Conservation (phyloP, 2,888 invertebrate species). For the Lepas anatifera region DNA sequence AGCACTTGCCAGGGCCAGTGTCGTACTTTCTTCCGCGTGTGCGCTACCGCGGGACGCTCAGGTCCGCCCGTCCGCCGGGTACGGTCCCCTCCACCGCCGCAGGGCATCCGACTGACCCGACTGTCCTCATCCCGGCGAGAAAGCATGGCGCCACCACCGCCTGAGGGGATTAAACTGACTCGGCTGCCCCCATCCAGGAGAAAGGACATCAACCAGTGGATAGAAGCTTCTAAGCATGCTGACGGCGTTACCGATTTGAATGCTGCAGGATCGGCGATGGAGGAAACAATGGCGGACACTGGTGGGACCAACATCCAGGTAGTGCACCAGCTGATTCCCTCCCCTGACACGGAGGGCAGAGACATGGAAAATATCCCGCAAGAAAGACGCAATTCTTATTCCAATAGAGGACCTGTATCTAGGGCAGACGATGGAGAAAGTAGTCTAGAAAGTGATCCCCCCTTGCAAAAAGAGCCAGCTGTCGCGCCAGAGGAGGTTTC, state of each 20-base stretch:
- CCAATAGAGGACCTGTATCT: no score
- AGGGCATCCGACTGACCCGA: constrained; percentile 9
- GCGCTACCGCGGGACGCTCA: constrained; percentile 6
- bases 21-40: constrained; percentile 24
- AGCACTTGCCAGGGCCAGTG: constrained; percentile 21
- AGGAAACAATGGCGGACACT: neutral
- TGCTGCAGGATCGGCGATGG: neutral
- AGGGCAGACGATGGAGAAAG: neutral
- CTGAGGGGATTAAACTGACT: neutral
- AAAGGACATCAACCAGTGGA: neutral
- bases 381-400: neutral
- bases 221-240: neutral
- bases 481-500: neutral
- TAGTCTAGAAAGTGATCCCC: neutral
- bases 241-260: neutral
- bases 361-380: neutral
- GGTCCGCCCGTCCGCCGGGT: neutral
- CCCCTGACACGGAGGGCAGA: neutral
- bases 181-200: neutral
- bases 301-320: neutral
- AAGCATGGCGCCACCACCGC: constrained; percentile 13
- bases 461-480: neutral
- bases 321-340: neutral
- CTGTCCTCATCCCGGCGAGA: neutral
- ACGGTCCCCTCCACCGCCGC: constrained; percentile 14